Percentiles rank a stretch among this genome's conserved stretches.
phyloP scores from a whole-genome alignment of 2,888 invertebrate species.

The Orthosia gracilis region DNA sequence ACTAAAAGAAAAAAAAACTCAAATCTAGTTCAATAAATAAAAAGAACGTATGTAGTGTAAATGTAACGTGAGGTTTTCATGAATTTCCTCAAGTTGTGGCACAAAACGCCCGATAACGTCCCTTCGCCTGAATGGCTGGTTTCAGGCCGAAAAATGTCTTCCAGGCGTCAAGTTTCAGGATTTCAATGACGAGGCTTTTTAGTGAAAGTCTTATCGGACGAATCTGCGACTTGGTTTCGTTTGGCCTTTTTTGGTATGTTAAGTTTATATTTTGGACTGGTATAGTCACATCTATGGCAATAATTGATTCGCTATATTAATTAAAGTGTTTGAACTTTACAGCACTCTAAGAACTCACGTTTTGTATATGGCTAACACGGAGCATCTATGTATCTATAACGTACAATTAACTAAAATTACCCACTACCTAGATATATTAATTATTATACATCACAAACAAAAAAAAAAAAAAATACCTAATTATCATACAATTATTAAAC shows the following conservation, averaged over 20 bases:
- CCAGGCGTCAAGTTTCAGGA: slow-evolving; percentile 43
- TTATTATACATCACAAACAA: background rate
- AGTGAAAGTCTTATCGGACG: slow-evolving; percentile 38
- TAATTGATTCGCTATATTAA: background rate
- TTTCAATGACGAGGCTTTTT: slow-evolving; percentile 43
- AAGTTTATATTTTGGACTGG: background rate
- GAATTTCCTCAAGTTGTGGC: slow-evolving; percentile 34
- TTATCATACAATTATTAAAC: slow-evolving; percentile 13
- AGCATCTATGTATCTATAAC: too few species aligned
- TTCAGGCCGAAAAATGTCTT: slow-evolving; percentile 50
- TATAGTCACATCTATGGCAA: background rate
- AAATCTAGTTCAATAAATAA: background rate
- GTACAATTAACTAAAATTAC: background rate
- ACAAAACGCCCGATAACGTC: slow-evolving; percentile 47
- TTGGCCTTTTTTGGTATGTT: background rate
- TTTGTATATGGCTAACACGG: too few species aligned
- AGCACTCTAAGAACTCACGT: too few species aligned
- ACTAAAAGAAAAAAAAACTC: background rate
- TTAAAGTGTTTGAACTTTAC: background rate
- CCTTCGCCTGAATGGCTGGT: slow-evolving; percentile 29
- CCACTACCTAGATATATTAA: too few species aligned
- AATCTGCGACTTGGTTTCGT: slow-evolving; percentile 1
- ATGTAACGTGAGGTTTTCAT: slow-evolving; percentile 40
- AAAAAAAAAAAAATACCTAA: background rate
- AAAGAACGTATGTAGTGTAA: background rate